Base-by-base conservation (phyloP, 1,140 invertebrate species). In the Anagrus nilaparvatae region DNA sequence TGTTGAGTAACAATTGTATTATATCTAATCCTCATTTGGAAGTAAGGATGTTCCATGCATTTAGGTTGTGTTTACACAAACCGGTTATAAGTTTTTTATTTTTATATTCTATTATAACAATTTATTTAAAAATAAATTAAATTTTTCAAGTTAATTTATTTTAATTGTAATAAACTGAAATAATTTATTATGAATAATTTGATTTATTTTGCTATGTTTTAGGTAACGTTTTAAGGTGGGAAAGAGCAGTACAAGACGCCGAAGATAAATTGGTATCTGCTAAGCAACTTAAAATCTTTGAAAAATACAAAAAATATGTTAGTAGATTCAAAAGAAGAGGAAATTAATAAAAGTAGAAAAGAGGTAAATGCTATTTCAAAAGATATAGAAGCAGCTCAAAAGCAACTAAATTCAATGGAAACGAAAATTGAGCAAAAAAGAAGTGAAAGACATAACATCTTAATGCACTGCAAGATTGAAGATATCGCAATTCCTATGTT, bases 401-500 rank as follows among this genome's bases (percentile, higher is more conserved):
- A 97, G 58, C 77, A 87, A 46, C 78, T 92, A 7, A 81, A 84
- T 14, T 75, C 75, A 14, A 72, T 89, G 18, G 94, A 98, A 61
- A 75, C 80, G 0, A 89, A 89, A 64, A 83, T 95, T 49, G 93
- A 97, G 63, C 87, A 90, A 57, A 87, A 87, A 52, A 84, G 84
- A 58, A 84, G 81, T 50, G 93, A 98, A 56, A 69, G 93, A 17
- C 94, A 98, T 65, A 85, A 84, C 44, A 81, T 98, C 40, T 70
- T 98, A 9, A 80, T 90, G 60, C 84, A 92, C 52, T 97, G 94
- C 71, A 99, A 98, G n/a, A 92, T 97, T 75, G 92, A 96, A 60
- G 90, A 94, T 57, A 86, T 96, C 47, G 73, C 77, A 17, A 81
- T 97, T 40, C 94, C 93, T 0, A 81, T 97, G 77, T 67, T 82